These are phyloP conservation scores for Nycticebus coucang DNA, from an alignment of 2,113 vertebrate genomes.

Conservation along the genomic window DNA sequence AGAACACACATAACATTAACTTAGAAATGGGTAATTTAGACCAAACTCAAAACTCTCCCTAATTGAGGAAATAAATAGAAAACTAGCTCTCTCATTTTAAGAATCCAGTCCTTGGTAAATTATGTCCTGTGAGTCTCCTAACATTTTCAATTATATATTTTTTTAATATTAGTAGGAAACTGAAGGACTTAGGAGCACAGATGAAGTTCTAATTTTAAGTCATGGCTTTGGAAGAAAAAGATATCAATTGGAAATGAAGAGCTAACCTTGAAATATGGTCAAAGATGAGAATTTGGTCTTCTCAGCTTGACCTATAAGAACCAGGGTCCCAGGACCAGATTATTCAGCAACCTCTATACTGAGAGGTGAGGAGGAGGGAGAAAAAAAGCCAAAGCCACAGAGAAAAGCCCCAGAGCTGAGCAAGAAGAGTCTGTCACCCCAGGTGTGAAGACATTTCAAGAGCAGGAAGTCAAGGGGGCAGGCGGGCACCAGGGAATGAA, in stretches of 20 bases:
- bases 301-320: neutral
- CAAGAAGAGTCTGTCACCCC: neutral
- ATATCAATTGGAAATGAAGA: neutral
- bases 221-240: slow-evolving; percentile 47
- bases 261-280: slow-evolving; percentile 38
- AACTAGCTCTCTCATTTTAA: slow-evolving; percentile 26
- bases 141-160: slow-evolving; percentile 50
- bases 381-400: neutral
- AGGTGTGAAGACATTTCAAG: neutral
- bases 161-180: slow-evolving; percentile 23
- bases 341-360: neutral
- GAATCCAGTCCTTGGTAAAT: slow-evolving; percentile 37
- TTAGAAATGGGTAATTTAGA: slow-evolving; percentile 55
- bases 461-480: neutral
- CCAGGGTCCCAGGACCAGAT: neutral
- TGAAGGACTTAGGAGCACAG: neutral
- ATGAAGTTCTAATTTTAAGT: slow-evolving; percentile 36
- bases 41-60: slow-evolving; percentile 60
- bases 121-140: neutral
- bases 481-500: neutral
- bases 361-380: neutral
- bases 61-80: slow-evolving; percentile 50
- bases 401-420: neutral
- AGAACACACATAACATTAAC: slow-evolving; percentile 58
- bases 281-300: slow-evolving; percentile 35